phyloP scores from a whole-genome alignment of 2,888 invertebrate genomes.

The Alentia gelatinosa region DNA sequence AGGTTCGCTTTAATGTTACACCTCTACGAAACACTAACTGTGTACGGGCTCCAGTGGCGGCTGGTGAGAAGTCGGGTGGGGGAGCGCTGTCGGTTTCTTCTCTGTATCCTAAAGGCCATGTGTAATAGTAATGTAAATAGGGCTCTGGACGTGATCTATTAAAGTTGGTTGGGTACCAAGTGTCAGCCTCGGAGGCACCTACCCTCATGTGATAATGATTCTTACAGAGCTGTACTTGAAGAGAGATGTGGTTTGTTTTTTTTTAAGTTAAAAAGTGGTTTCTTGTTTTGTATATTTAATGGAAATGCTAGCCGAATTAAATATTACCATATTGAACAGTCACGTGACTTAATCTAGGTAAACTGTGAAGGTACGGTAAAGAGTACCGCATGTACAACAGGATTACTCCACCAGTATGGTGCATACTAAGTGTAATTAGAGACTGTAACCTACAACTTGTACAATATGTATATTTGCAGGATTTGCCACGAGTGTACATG shows the following conservation, averaged over 20 bases:
- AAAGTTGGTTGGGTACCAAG: neutral
- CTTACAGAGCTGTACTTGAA: slow-evolving; percentile 30
- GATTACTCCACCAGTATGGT: slow-evolving; percentile 4
- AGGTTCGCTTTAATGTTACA: too few relatives aligned
- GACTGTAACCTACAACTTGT: slow-evolving; percentile 46
- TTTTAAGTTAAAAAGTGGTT: neutral
- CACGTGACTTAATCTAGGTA: neutral
- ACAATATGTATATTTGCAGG: slow-evolving; percentile 43
- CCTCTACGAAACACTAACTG: too few relatives aligned
- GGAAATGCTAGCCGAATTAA: neutral
- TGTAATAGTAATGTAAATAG: neutral
- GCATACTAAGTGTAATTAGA: slow-evolving; percentile 28
- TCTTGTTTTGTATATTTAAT: neutral
- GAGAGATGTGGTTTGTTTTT: neutral
- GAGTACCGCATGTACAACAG: neutral
- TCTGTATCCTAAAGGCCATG: neutral
- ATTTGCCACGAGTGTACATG: slow-evolving; percentile 45
- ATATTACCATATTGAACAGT: neutral
- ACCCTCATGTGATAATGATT: slow-evolving; percentile 37
- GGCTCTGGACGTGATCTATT: slow-evolving; percentile 10
- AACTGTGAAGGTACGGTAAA: neutral
- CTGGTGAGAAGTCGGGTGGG: too few relatives aligned
- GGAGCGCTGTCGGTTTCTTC: neutral
- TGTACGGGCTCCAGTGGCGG: neutral
- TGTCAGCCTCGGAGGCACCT: neutral